Evolutionary conservation across 2,113 vertebrate genomes (phyloP), one percentile per base, ranked within the genome.

Genomic region (Emydura subglobosa): DNA sequence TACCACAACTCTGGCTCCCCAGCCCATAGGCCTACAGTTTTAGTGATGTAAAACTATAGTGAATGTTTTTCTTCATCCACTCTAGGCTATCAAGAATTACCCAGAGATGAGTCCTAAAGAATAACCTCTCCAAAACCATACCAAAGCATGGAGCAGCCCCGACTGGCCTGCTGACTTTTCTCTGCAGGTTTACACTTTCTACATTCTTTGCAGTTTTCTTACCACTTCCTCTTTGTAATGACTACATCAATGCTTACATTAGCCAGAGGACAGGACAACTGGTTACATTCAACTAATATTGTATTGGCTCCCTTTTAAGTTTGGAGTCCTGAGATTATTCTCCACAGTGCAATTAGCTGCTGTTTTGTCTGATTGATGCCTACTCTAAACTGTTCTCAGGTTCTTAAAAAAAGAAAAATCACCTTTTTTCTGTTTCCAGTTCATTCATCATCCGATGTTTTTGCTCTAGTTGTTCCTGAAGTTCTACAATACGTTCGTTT

Each of bases 401-500:
- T 87, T 44, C 59, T 17, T 12, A 44, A 42, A 44, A 82, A 31
- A 24, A 50, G 6, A 42, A 49, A 21, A 19, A 51, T 97, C 55
- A 99, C 98, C 98, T 98, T 96, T 99, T 99, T 92, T 99, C 99
- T 0, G 99, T 99, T 95, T 99, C 98, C 90, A 99, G 91, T 92
- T 99, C 98, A 0, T 99, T 99, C 95, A 98, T 98, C 11, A 96
- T 98, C 57, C 99, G 98, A 57, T 99, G 98, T 14, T 99, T 99
- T 82, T 99, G 99, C 74, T 99, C 99, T 59, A 99, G 97, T 97
- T 99, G 98, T 0, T 96, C 96, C 97, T 99, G 99, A 49, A 99
- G 99, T 16, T 98, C 97, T 2, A 92, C 91, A 3, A 99, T 99
- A 79, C 98, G 99, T 65, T 99, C 98, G 2, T 98, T 99, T 98